phyloP scores from a whole-genome alignment of 30 jellyfish, hydroid and myxozoan species.

The Sanderia malayensis region DNA sequence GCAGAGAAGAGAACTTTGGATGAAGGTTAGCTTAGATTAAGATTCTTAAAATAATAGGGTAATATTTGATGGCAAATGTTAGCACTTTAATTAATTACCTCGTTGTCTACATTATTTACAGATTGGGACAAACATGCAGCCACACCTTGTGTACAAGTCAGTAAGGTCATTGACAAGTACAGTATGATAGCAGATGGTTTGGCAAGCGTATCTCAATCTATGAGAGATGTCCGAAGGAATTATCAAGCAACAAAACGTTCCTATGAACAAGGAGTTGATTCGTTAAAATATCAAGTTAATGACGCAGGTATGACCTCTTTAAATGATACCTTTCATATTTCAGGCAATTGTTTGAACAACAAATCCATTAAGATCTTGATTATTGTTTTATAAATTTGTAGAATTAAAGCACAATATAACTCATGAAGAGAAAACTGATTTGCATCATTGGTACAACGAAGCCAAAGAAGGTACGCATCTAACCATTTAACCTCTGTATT shows the following conservation, averaged over 20 bases:
- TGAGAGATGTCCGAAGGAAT: slow-evolving; percentile 13
- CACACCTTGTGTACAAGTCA: slow-evolving; percentile 17
- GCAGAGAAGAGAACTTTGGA: slow-evolving; percentile 55
- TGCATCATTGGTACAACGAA: slow-evolving; percentile 49
- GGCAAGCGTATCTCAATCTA: not conserved
- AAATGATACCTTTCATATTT: too few species aligned
- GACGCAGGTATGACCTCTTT: slow-evolving; percentile 16
- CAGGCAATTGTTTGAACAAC: not conserved
- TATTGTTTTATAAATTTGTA: not conserved
- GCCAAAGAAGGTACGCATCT: slow-evolving; percentile 33
- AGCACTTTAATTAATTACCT: too few species aligned
- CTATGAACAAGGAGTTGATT: slow-evolving; percentile 6
- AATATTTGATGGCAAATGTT: too few species aligned
- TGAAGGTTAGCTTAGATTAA: slow-evolving; percentile 32
- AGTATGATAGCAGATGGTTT: slow-evolving; percentile 21
- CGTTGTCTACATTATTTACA: too few species aligned
- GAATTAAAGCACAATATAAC: slow-evolving; percentile 34
- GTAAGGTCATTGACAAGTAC: slow-evolving; percentile 25
- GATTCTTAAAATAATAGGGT: too few species aligned
- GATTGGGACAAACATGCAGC: slow-evolving; percentile 35
- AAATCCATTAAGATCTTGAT: too few species aligned
- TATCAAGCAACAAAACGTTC: slow-evolving; percentile 20
- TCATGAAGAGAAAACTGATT: slow-evolving; percentile 35
- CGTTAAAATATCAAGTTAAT: not conserved
- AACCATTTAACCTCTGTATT: too few species aligned